phyloP scores from a whole-genome alignment of 2,888 invertebrate species.

The Xestobium rufovillosum region DNA sequence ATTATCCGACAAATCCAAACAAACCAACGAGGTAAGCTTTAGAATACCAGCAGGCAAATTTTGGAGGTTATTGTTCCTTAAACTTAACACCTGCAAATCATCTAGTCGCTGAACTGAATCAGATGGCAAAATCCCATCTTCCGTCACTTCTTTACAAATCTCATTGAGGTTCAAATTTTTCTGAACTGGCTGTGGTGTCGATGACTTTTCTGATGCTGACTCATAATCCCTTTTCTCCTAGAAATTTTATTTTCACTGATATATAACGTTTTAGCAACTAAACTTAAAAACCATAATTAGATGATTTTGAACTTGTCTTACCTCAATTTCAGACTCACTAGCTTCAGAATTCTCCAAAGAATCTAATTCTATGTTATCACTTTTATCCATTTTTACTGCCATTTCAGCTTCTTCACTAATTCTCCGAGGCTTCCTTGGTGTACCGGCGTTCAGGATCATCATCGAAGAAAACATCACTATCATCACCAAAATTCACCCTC shows the following conservation, averaged over 20 bases:
- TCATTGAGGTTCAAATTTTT: slow-evolving; percentile 40
- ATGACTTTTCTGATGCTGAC: no score
- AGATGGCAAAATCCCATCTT: slow-evolving; percentile 39
- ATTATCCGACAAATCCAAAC: slow-evolving; percentile 63
- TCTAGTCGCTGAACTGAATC: slow-evolving; percentile 37
- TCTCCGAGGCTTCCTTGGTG: slow-evolving; percentile 33
- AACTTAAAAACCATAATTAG: no score
- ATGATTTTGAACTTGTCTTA: no score
- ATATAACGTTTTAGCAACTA: no score
- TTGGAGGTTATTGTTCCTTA: slow-evolving; percentile 51
- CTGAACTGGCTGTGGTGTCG: slow-evolving; percentile 16
- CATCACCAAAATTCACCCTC: slow-evolving; percentile 4
- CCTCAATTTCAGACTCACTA: no score
- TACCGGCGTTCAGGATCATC: slow-evolving; percentile 33
- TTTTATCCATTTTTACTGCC: slow-evolving; percentile 32
- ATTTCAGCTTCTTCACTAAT: slow-evolving; percentile 31
- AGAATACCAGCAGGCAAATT: slow-evolving; percentile 54
- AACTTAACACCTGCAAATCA: slow-evolving; percentile 39
- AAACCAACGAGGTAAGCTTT: slow-evolving; percentile 52
- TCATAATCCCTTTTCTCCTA: no score
- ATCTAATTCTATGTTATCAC: slow-evolving; percentile 40
- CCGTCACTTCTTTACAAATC: slow-evolving; percentile 38
- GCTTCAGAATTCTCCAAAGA: slow-evolving; percentile 37
- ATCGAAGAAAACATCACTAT: slow-evolving; percentile 11
- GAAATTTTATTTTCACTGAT: no score